Evolutionary conservation across 2,888 invertebrate species (phyloP).

Genomic region (Chalcosyrphus nemorum): DNA sequence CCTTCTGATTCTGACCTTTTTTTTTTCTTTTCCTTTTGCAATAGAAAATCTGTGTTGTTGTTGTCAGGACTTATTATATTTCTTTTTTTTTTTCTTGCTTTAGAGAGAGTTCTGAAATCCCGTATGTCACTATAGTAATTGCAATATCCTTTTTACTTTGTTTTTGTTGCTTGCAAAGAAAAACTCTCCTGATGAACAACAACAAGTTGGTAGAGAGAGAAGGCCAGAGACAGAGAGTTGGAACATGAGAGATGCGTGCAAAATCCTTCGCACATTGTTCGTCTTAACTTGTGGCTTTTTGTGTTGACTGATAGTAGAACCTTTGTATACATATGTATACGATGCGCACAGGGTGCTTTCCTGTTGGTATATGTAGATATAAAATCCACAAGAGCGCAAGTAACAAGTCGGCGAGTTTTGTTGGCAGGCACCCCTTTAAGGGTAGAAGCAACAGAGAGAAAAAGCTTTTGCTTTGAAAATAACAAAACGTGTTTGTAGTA

Average conservation of each 20-base stretch:
- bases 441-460: slow-evolving; percentile 31
- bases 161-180: slow-evolving; percentile 20
- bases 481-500: slow-evolving; percentile 17
- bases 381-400: slow-evolving; percentile 58
- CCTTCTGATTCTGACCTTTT: slow-evolving; percentile 68
- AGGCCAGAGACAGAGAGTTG: not conserved
- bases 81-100: slow-evolving; percentile 15
- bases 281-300: slow-evolving; percentile 61
- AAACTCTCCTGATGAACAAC: slow-evolving; percentile 44
- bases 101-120: slow-evolving; percentile 27
- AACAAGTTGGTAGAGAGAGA: slow-evolving; percentile 27
- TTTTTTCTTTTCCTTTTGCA: no score
- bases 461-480: slow-evolving; percentile 18
- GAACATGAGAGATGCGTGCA: slow-evolving; percentile 52
- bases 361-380: slow-evolving; percentile 21
- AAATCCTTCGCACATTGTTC: slow-evolving; percentile 59
- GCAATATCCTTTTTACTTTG: slow-evolving; percentile 61
- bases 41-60: slow-evolving; percentile 26
- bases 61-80: not conserved
- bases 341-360: slow-evolving; percentile 29
- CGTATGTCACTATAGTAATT: slow-evolving; percentile 57
- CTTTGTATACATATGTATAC: not conserved
- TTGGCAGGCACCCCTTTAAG: not conserved
- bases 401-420: slow-evolving; percentile 53
- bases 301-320: slow-evolving; percentile 53